These are phyloP conservation scores for Astyanax mexicanus DNA, from an alignment of 2,797 vertebrate genomes.

Conservation along the genomic window DNA sequence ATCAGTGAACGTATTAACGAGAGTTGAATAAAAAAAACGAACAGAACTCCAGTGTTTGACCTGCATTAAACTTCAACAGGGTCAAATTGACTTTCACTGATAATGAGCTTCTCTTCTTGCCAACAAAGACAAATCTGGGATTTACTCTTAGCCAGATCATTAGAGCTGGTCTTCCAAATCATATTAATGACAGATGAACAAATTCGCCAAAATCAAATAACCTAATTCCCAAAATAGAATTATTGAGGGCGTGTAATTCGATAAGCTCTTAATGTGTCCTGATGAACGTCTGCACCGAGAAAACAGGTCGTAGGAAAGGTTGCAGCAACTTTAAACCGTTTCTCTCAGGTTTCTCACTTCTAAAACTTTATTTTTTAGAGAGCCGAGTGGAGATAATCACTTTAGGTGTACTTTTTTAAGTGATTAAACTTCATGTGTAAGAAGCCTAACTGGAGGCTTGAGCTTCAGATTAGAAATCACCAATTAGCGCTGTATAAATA, in stretches of 20 bases:
- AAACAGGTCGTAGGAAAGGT: not conserved
- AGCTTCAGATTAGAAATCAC: constrained; percentile 22
- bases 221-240: not conserved
- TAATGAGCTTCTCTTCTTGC: not conserved
- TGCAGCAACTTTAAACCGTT: not conserved
- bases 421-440: constrained; percentile 1
- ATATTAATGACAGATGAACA: not conserved
- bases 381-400: not conserved
- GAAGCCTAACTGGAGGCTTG: constrained; percentile 2
- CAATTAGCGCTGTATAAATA: constrained; percentile 7
- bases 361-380: constrained; percentile 13
- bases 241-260: not conserved
- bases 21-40: not conserved
- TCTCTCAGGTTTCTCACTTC: not conserved
- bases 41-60: not conserved
- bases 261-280: constrained; percentile 2
- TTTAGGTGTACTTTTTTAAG: constrained; percentile 18
- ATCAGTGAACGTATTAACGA: no score
- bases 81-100: not conserved
- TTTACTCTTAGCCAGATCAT: constrained; percentile 12
- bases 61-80: not conserved
- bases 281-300: constrained; percentile 13
- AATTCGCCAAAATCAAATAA: not conserved
- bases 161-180: not conserved
- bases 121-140: not conserved